These are phyloP conservation scores for Crypturellus tataupa DNA, from an alignment of 2,797 vertebrate species.

Conservation along the genomic window DNA sequence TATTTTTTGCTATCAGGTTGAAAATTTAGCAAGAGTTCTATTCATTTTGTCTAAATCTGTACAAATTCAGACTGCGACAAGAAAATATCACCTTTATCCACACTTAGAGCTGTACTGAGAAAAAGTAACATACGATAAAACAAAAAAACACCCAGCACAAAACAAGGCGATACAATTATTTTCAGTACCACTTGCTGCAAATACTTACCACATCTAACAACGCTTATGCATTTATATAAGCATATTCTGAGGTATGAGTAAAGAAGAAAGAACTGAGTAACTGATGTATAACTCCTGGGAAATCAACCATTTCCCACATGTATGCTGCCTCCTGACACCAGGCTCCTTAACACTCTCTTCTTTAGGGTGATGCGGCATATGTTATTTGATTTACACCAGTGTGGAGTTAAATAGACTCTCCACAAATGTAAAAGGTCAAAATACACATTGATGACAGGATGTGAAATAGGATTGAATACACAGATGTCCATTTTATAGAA, in stretches of 20 bases:
- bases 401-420: not conserved
- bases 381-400: not conserved
- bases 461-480: not conserved
- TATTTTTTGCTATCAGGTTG: not conserved
- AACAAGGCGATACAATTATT: not conserved
- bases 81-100: not conserved
- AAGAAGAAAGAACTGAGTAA: not conserved
- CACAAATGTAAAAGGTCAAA: not conserved
- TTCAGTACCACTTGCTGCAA: not conserved
- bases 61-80: not conserved
- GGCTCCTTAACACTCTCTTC: not conserved
- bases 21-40: not conserved
- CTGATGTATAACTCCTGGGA: not conserved
- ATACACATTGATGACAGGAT: not conserved
- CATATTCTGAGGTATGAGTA: not conserved
- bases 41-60: not conserved
- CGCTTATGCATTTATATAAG: not conserved
- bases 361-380: not conserved
- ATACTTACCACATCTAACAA: not conserved
- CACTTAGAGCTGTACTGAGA: not conserved
- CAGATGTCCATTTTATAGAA: not conserved
- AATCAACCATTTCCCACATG: not conserved
- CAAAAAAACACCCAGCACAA: not conserved
- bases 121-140: not conserved
- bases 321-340: not conserved